Evolutionary conservation across 2,797 vertebrate genomes (phyloP).

Genomic region (Limnodromus scolopaceus): DNA sequence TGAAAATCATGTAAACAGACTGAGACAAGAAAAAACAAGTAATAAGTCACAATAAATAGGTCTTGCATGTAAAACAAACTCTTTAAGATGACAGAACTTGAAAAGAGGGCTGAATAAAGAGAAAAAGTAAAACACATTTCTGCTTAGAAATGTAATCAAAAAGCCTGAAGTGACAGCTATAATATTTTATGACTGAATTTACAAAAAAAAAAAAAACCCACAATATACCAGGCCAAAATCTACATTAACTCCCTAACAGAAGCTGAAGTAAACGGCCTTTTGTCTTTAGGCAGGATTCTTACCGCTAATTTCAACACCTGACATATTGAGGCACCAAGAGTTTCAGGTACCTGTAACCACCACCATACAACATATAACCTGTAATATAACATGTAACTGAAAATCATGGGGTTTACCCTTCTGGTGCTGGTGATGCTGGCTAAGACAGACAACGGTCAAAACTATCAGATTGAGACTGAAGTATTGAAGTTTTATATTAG

Average conservation of each 20-base stretch:
- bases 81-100: not conserved
- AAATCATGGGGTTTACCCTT: not conserved
- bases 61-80: not conserved
- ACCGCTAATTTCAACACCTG: not conserved
- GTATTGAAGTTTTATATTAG: not conserved
- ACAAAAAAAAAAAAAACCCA: not conserved
- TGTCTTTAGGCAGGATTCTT: not conserved
- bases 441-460: not conserved
- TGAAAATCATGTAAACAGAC: conserved; percentile 32
- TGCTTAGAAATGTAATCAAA: conserved; percentile 3
- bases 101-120: not conserved
- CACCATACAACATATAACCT: too few relatives aligned
- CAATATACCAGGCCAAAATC: not conserved
- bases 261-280: not conserved
- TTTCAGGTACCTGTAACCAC: not conserved
- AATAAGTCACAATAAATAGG: not conserved
- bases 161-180: not conserved
- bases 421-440: not conserved
- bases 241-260: not conserved
- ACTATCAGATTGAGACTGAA: rapidly evolving
- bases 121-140: not conserved
- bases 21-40: conserved; percentile 8
- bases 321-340: rapidly evolving
- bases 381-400: not conserved
- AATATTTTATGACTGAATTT: not conserved